Conservation (phyloP, 1,140 invertebrate genomes). For the Phortica variegata region DNA sequence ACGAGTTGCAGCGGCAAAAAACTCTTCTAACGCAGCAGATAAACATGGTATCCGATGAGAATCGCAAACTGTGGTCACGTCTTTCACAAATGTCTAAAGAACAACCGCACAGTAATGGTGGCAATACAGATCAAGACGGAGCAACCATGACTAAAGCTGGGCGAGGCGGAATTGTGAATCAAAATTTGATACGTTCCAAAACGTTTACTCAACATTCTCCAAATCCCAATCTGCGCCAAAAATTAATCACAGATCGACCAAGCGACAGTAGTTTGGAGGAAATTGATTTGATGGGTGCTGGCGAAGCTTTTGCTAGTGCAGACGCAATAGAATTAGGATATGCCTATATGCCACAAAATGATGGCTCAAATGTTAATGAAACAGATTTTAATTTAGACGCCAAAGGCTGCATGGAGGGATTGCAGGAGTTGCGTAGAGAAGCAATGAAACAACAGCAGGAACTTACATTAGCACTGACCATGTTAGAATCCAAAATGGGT, state of each 20-base stretch:
- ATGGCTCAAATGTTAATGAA: conserved; percentile 47
- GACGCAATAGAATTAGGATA: conserved; percentile 64
- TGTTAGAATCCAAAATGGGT: conserved; percentile 37
- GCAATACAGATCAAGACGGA: conserved; percentile 7
- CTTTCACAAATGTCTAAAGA: conserved; percentile 66
- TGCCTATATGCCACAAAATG: conserved; percentile 63
- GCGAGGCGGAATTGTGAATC: too few relatives aligned
- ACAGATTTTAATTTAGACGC: conserved; percentile 66
- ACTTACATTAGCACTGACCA: conserved; percentile 60
- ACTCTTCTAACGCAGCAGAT: conserved; percentile 72
- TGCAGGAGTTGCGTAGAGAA: conserved; percentile 65
- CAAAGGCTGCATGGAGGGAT: conserved; percentile 65
- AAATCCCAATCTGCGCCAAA: conserved; percentile 58
- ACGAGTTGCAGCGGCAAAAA: conserved; percentile 71
- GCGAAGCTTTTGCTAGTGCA: conserved; percentile 66
- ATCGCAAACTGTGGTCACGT: conserved; percentile 74
- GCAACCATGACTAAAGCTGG: background rate
- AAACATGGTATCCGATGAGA: conserved; percentile 77
- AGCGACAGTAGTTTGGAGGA: conserved; percentile 71
- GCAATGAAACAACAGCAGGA: conserved; percentile 66
- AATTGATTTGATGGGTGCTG: conserved; percentile 69
- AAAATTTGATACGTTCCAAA: conserved; percentile 61
- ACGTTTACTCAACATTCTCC: conserved; percentile 65
- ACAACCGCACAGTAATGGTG: conserved; percentile 38
- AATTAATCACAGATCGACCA: conserved; percentile 58